Percentiles rank a stretch among this genome's conserved stretches.
Conservation (phyloP, 2,113 vertebrate genomes). For the Chaetura pelagica region DNA sequence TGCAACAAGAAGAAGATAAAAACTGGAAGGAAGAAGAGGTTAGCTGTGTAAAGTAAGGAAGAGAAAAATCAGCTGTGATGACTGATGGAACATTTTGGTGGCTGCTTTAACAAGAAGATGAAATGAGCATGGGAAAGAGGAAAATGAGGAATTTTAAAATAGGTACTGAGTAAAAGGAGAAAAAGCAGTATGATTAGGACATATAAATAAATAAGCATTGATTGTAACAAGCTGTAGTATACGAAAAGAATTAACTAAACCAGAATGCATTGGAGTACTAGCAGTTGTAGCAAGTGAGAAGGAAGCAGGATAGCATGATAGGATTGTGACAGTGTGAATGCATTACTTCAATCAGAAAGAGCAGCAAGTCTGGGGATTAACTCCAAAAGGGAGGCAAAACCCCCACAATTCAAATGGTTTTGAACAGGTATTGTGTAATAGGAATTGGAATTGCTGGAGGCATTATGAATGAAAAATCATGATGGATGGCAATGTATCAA, state of each 20-base stretch:
- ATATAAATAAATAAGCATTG: not conserved
- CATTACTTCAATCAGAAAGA: not conserved
- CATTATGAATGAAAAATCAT: not conserved
- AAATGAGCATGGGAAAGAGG: not conserved
- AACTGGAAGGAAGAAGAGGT: rapidly evolving
- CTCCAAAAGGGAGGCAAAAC: not conserved
- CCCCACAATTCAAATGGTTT: not conserved
- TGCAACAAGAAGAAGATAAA: not conserved
- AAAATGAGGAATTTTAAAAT: not conserved
- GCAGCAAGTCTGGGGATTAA: not conserved
- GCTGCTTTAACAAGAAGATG: not conserved
- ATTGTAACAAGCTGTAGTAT: not conserved
- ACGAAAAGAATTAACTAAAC: not conserved
- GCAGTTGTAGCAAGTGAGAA: not conserved
- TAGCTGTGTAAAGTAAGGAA: not conserved
- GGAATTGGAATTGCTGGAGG: not conserved
- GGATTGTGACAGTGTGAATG: not conserved
- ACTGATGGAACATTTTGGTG: not conserved
- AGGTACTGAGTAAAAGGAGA: not conserved
- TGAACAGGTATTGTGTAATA: not conserved
- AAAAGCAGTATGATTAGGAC: not conserved
- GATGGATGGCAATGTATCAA: not conserved
- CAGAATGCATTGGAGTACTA: not conserved
- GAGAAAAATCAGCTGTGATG: not conserved
- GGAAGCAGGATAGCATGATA: not conserved